A percentile compares a stretch with the other conserved stretches of the same genome.
phyloP scores from a whole-genome alignment of 1,140 invertebrate species.

The Calephelis virginiensis region DNA sequence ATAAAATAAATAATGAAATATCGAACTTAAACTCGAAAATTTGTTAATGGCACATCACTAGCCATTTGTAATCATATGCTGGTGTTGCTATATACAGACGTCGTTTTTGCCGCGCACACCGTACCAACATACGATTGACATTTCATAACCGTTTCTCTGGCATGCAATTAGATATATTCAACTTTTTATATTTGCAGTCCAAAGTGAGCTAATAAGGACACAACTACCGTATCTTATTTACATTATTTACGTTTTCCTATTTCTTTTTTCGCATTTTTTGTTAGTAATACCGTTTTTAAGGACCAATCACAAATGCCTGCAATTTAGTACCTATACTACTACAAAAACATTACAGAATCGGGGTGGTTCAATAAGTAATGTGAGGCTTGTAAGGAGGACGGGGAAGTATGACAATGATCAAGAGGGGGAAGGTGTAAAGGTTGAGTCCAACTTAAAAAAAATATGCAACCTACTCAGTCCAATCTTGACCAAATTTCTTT shows the following conservation, averaged over 20 bases:
- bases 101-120: background rate
- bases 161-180: conserved; percentile 10
- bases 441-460: no score
- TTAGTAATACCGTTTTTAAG: no score
- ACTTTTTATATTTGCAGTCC: background rate
- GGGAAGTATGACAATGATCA: no score
- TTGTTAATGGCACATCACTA: background rate
- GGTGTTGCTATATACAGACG: background rate
- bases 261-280: background rate
- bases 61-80: background rate
- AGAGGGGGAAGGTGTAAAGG: no score
- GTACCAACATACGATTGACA: conserved; percentile 13
- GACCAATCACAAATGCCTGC: no score
- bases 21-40: background rate
- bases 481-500: no score
- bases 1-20: background rate
- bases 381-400: no score
- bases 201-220: conserved; percentile 11
- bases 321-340: no score
- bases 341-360: no score
- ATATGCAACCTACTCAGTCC: no score
- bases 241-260: conserved; percentile 12
- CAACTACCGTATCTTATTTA: conserved; percentile 12
- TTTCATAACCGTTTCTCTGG: conserved; percentile 12
- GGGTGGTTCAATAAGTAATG: no score